Conservation (phyloP, 2,888 invertebrate species). For the Yponomeuta cagnagella region DNA sequence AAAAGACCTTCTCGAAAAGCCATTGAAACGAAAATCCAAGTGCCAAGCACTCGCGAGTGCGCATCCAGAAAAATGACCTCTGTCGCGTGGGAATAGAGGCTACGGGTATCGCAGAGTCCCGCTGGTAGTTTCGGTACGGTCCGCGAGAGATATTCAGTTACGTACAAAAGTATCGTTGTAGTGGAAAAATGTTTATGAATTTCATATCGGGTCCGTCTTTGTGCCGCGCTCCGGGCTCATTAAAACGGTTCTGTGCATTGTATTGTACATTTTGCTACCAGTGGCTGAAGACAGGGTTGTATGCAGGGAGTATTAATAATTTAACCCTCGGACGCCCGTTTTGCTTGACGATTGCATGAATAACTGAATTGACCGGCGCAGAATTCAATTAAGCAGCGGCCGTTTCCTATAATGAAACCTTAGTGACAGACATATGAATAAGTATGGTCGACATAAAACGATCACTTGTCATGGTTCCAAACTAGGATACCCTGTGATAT, state of each 20-base stretch:
- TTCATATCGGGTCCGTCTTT: neutral
- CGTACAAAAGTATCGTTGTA: conserved; percentile 12
- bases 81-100: neutral
- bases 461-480: too few species aligned
- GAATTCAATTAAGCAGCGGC: too few species aligned
- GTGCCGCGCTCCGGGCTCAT: neutral
- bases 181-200: conserved; percentile 15
- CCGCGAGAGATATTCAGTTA: neutral
- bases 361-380: too few species aligned
- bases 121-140: neutral
- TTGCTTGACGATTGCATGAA: too few species aligned
- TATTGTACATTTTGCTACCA: neutral
- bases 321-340: too few species aligned
- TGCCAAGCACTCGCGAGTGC: neutral
- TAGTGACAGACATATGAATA: too few species aligned
- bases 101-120: too few species aligned
- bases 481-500: too few species aligned
- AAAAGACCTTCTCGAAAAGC: conserved; percentile 4
- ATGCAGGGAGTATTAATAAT: neutral
- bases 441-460: too few species aligned
- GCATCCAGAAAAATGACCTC: too few species aligned
- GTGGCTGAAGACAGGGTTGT: neutral
- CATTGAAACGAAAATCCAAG: conserved; percentile 9
- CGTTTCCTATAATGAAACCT: too few species aligned
- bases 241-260: neutral